Evolutionary conservation across 1,140 invertebrate genomes (phyloP).

Genomic region (Lamellibrachia luymesi): DNA sequence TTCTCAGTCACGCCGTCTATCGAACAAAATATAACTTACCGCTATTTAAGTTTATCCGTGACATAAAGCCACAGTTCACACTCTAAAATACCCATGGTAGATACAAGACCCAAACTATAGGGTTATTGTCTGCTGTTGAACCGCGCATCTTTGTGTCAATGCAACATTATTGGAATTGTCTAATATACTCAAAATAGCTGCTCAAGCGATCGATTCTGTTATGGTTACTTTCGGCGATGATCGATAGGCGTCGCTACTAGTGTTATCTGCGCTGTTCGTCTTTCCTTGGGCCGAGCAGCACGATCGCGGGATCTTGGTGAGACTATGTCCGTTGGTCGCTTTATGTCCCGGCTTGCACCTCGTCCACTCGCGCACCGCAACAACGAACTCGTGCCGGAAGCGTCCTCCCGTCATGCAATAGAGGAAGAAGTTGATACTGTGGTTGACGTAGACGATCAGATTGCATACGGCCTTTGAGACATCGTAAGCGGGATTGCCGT

Average conservation of each 20-base stretch:
- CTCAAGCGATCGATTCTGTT: background rate
- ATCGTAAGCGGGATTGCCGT: constrained; percentile 19
- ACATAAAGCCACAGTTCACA: background rate
- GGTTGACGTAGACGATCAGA: constrained; percentile 31
- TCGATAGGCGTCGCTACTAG: background rate
- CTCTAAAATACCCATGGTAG: background rate
- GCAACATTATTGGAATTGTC: too few species aligned
- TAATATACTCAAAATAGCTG: background rate
- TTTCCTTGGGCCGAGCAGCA: background rate
- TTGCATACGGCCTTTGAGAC: constrained; percentile 26
- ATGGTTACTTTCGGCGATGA: background rate
- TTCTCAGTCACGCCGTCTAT: background rate
- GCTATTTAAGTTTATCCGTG: background rate
- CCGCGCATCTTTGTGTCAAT: background rate
- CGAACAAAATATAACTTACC: background rate
- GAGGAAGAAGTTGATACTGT: constrained; percentile 37
- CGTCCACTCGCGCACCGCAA: background rate
- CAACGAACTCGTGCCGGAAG: constrained; percentile 26
- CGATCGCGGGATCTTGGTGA: background rate
- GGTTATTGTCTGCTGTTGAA: background rate
- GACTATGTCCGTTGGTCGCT: background rate
- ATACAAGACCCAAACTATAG: background rate
- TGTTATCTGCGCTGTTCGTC: background rate
- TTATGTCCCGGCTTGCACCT: background rate
- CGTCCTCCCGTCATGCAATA: constrained; percentile 33